A percentile compares a stretch with the other conserved stretches of the same genome.
Conservation (phyloP, 2,888 invertebrate species). For the Cosmia trapezina region DNA sequence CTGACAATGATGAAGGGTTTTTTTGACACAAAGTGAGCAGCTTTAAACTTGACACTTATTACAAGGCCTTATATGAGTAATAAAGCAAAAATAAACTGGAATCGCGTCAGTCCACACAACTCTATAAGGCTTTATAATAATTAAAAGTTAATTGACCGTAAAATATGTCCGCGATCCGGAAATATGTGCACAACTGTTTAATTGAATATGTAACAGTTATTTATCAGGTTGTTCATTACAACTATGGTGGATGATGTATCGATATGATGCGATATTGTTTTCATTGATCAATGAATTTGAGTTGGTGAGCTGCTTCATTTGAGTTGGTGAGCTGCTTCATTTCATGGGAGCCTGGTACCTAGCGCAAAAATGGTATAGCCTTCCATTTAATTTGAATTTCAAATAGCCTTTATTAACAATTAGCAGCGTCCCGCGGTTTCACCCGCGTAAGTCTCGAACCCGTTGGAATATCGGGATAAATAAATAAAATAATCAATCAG, state of each 20-base stretch:
- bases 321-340: not conserved
- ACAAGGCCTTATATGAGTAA: not conserved
- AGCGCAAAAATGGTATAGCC: too few relatives aligned
- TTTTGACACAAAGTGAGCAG: not conserved
- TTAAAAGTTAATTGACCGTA: conserved; percentile 64
- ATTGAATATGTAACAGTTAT: conserved; percentile 60
- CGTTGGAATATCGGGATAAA: too few relatives aligned
- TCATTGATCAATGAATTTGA: conserved; percentile 1
- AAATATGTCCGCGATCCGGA: conserved; percentile 55
- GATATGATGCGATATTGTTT: conserved; percentile 8
- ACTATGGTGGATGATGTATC: conserved; percentile 9
- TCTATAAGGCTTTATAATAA: conserved; percentile 51
- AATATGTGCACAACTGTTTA: conserved; percentile 49
- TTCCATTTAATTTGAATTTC: not conserved
- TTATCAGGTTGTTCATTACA: conserved; percentile 44
- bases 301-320: not conserved
- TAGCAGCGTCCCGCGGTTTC: too few relatives aligned
- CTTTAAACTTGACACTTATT: too few relatives aligned
- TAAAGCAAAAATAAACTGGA: not conserved
- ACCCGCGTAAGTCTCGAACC: too few relatives aligned
- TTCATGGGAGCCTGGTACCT: conserved; percentile 5
- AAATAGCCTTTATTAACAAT: too few relatives aligned
- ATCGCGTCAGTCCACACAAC: conserved; percentile 9
- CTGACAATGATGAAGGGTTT: not conserved
- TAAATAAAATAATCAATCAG: too few relatives aligned